phyloP scores from a whole-genome alignment of 2,888 invertebrate species.

The Drosophila subsilvestris region DNA sequence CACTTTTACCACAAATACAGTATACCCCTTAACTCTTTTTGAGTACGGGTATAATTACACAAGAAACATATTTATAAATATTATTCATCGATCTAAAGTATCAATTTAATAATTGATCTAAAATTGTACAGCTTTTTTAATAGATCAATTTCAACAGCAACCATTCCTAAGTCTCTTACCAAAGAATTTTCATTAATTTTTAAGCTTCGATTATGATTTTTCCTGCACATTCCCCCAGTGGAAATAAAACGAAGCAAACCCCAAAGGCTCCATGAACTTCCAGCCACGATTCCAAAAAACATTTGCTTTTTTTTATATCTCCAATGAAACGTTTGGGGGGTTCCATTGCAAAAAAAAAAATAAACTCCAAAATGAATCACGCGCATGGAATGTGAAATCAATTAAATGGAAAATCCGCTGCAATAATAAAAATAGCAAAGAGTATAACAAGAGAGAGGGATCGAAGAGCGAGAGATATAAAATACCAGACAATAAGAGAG shows the following conservation, averaged over 20 bases:
- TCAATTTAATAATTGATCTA: too few species aligned
- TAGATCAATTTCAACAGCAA: neutral
- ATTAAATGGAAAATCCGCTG: slow-evolving; percentile 71
- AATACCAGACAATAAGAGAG: slow-evolving; percentile 31
- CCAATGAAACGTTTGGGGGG: neutral
- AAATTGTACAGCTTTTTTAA: too few species aligned
- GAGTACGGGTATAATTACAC: too few species aligned
- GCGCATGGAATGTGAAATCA: slow-evolving; percentile 62
- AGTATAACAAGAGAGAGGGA: slow-evolving; percentile 7
- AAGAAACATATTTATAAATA: too few species aligned
- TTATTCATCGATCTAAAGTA: too few species aligned
- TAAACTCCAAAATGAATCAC: slow-evolving; percentile 50
- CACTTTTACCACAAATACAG: too few species aligned
- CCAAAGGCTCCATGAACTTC: neutral
- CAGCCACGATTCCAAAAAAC: neutral
- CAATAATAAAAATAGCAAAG: slow-evolving; percentile 14
- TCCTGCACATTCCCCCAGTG: too few species aligned
- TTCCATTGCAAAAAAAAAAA: slow-evolving; percentile 15
- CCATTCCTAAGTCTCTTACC: too few species aligned
- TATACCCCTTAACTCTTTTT: too few species aligned
- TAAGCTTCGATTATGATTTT: too few species aligned
- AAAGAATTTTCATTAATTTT: too few species aligned
- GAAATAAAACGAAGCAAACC: too few species aligned
- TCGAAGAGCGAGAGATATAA: slow-evolving; percentile 11
- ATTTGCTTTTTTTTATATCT: neutral